Conservation (phyloP, 2,113 vertebrate genomes). For the Stigmatopora argus region DNA sequence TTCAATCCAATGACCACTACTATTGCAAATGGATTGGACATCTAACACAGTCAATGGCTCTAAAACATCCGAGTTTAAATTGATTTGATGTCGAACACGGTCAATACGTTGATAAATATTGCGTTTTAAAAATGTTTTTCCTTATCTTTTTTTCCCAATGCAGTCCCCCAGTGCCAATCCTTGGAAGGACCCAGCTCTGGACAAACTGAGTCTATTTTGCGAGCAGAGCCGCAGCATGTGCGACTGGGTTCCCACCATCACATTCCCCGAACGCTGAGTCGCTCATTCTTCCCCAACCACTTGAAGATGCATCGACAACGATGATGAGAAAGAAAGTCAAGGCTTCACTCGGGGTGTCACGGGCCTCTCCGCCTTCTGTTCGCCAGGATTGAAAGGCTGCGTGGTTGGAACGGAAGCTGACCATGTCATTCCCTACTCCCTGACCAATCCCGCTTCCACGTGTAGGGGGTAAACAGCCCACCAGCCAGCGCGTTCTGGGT, state of each 20-base stretch:
- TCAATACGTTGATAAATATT: neutral
- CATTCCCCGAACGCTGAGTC: constrained; percentile 84
- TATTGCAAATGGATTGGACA: too few species aligned
- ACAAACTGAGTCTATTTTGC: constrained; percentile 85
- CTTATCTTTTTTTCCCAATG: constrained; percentile 3
- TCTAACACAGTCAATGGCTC: too few species aligned
- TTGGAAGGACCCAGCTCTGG: constrained; percentile 87
- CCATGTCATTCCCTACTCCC: constrained; percentile 7
- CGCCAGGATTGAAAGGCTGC: constrained; percentile 68
- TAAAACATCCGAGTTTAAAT: too few species aligned
- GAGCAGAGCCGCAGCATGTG: constrained; percentile 86
- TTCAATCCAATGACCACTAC: too few species aligned
- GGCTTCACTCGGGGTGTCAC: constrained; percentile 67
- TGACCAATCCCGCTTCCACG: constrained; percentile 7
- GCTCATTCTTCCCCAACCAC: neutral
- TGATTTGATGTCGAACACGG: too few species aligned
- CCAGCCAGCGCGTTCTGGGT: constrained; percentile 50
- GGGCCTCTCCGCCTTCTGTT: constrained; percentile 54
- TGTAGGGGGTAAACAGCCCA: constrained; percentile 22
- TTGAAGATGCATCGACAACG: constrained; percentile 32
- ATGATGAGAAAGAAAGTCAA: constrained; percentile 54
- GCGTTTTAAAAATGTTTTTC: neutral
- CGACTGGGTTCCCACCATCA: constrained; percentile 91
- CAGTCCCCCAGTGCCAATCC: constrained; percentile 86
- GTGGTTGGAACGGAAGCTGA: constrained; percentile 36